Conservation (phyloP, 2,888 invertebrate species). For the Meganola albula region DNA sequence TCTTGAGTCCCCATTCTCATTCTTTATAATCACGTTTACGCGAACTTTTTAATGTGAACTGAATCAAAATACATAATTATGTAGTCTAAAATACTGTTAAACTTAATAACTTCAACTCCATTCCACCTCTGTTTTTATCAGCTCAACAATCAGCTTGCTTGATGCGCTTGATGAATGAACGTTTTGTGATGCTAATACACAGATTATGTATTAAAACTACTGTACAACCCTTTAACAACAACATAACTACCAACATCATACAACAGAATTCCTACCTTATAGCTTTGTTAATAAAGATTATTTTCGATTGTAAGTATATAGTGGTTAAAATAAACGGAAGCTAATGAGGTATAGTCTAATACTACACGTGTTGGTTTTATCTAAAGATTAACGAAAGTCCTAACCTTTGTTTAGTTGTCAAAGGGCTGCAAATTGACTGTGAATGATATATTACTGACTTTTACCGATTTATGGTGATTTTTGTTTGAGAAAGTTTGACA, state of each 20-base stretch:
- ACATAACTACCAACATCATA: neutral
- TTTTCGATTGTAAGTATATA: neutral
- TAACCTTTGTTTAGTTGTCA: conserved; percentile 30
- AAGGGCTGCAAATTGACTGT: conserved; percentile 60
- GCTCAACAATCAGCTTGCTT: conserved; percentile 49
- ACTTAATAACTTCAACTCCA: too few relatives aligned
- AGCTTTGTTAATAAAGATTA: neutral
- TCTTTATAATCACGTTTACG: too few relatives aligned
- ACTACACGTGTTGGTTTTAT: conserved; percentile 64
- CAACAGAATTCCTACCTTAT: conserved; percentile 13
- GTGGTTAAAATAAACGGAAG: conserved; percentile 10
- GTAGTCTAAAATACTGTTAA: too few relatives aligned
- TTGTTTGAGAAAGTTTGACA: too few relatives aligned
- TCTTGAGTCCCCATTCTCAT: too few relatives aligned
- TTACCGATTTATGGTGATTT: conserved; percentile 15
- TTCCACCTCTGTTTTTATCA: too few relatives aligned
- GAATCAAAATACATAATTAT: too few relatives aligned
- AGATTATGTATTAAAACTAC: conserved; percentile 62
- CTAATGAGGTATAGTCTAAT: conserved; percentile 50
- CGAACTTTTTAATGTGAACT: too few relatives aligned
- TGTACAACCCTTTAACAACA: conserved; percentile 32
- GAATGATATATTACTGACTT: conserved; percentile 61
- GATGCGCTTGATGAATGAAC: conserved; percentile 71
- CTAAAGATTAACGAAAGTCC: conserved; percentile 48
- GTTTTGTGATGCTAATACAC: conserved; percentile 68